These are phyloP conservation scores for Clarias platycephalus DNA, from an alignment of 2,797 vertebrate genomes.

Conservation along the genomic window DNA sequence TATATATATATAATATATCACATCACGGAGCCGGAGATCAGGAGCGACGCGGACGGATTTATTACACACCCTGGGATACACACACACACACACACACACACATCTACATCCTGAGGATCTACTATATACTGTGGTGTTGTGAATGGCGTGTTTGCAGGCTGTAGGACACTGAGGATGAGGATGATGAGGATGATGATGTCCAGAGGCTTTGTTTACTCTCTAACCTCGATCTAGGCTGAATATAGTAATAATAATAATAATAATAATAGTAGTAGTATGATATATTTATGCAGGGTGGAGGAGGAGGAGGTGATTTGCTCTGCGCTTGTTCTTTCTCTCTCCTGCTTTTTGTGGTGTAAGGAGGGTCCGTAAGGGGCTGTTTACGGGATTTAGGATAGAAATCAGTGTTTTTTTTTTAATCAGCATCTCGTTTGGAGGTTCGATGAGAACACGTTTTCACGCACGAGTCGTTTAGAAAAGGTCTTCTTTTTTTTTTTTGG, in stretches of 20 bases:
- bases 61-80: too few relatives aligned
- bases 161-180: too few relatives aligned
- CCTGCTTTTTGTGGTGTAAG: not conserved
- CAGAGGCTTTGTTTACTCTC: not conserved
- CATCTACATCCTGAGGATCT: not conserved
- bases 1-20: too few relatives aligned
- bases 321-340: not conserved
- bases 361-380: not conserved
- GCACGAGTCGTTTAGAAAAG: not conserved
- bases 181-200: not conserved
- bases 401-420: not conserved
- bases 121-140: not conserved
- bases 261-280: too few relatives aligned
- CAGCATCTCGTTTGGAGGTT: not conserved
- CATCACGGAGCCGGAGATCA: too few relatives aligned
- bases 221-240: not conserved
- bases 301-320: not conserved
- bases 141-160: not conserved
- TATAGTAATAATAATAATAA: too few relatives aligned
- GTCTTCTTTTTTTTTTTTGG: not conserved
- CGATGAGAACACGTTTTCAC: not conserved
- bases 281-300: not conserved
- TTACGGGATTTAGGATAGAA: not conserved
- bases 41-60: too few relatives aligned
- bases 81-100: not conserved